Conservation (phyloP, 2,113 vertebrate species). For the Hyperoodon ampullatus region DNA sequence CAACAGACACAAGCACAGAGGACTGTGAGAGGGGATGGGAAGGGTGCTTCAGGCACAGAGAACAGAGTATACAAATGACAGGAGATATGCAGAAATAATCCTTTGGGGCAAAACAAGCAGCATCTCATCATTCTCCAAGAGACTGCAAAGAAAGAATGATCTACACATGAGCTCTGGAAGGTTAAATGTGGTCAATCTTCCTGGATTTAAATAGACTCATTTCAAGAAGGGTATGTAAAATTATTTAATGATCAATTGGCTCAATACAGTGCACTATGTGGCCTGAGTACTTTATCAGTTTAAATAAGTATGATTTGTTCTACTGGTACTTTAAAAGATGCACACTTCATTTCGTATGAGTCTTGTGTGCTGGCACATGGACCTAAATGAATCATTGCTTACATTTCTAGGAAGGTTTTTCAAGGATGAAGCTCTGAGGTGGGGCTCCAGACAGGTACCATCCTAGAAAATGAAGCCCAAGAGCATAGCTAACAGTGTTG, state of each 20-base stretch:
- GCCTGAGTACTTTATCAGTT: background rate
- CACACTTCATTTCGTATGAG: background rate
- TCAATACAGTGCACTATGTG: background rate
- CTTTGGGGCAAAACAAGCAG: background rate
- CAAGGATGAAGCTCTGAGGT: background rate
- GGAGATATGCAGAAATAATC: background rate
- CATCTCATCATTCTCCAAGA: background rate
- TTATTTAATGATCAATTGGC: constrained; percentile 24
- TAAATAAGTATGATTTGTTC: background rate
- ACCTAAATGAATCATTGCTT: background rate
- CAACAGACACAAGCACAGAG: background rate
- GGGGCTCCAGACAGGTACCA: background rate
- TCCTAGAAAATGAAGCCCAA: background rate
- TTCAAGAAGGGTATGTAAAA: background rate
- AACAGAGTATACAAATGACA: background rate
- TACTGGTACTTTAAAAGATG: background rate
- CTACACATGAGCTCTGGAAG: background rate
- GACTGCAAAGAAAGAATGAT: background rate
- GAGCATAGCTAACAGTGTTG: background rate
- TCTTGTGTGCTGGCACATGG: background rate
- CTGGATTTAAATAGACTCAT: background rate
- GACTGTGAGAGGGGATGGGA: background rate
- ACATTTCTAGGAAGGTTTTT: constrained; percentile 42
- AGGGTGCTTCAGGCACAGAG: background rate
- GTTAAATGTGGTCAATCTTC: background rate